Conservation (phyloP, 2,888 invertebrate species). For the Abrostola triplasia region DNA sequence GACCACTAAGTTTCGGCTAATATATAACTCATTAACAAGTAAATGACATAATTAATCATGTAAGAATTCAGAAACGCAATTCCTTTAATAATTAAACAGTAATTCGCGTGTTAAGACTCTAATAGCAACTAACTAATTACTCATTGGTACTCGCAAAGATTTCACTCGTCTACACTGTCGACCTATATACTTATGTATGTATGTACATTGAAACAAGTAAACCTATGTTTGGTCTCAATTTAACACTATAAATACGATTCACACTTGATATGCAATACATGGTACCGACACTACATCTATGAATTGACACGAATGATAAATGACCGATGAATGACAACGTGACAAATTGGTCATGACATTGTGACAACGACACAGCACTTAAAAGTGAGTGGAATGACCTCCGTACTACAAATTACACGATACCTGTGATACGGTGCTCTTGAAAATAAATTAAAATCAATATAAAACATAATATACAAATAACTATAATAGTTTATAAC, state of each 20-base stretch:
- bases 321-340: conserved; percentile 31
- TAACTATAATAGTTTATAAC: conserved; percentile 16
- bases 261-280: conserved; percentile 67
- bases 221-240: conserved; percentile 61
- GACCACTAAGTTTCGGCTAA: no score
- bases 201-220: conserved; percentile 51
- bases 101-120: conserved; percentile 2
- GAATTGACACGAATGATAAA: conserved; percentile 53
- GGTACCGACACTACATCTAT: conserved; percentile 58
- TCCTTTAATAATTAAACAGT: background rate
- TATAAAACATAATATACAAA: conserved; percentile 60
- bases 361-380: conserved; percentile 66
- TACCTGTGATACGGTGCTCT: conserved; percentile 60
- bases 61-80: background rate
- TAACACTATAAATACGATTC: conserved; percentile 55
- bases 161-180: conserved; percentile 26
- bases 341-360: conserved; percentile 62
- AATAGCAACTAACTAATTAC: background rate
- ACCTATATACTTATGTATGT: conserved; percentile 23
- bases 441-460: conserved; percentile 38
- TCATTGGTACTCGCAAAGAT: conserved; percentile 7
- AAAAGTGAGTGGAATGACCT: conserved; percentile 79
- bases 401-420: conserved; percentile 64
- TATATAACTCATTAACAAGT: background rate
- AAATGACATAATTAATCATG: background rate